phyloP scores from a whole-genome alignment of 2,888 invertebrate genomes.

The Troilus luridus region DNA sequence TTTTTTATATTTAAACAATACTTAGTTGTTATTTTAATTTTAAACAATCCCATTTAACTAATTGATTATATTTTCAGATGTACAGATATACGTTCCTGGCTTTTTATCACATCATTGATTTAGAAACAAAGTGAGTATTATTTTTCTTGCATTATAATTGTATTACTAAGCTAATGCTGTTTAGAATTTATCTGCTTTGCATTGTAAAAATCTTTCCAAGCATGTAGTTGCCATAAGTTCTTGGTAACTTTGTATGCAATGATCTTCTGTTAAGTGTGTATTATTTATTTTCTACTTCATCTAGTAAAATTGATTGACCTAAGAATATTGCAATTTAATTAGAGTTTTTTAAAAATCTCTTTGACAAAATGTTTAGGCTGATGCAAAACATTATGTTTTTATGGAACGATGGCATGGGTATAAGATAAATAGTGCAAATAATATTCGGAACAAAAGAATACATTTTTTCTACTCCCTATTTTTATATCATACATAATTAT shows the following conservation, averaged over 20 bases:
- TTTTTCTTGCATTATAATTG: neutral
- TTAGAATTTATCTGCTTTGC: neutral
- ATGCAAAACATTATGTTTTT: no score
- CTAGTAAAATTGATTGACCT: no score
- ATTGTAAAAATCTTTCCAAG: neutral
- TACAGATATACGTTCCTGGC: slow-evolving; percentile 86
- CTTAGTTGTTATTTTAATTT: neutral
- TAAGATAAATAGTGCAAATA: neutral
- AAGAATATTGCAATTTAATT: no score
- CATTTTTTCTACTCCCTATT: neutral
- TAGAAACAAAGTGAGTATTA: slow-evolving; percentile 72
- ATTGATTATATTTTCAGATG: slow-evolving; percentile 73
- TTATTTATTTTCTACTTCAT: no score
- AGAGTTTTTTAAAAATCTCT: no score
- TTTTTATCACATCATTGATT: slow-evolving; percentile 79
- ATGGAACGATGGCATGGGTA: no score
- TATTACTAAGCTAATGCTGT: neutral
- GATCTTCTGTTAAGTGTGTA: no score
- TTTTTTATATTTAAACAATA: neutral
- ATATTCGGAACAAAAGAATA: no score
- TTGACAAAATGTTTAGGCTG: no score
- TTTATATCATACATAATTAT: neutral
- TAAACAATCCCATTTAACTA: neutral
- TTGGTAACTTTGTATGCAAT: no score
- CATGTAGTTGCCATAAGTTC: neutral